Base-by-base conservation (phyloP, 2,797 vertebrate genomes). In the Pyrocephalus nanus region DNA sequence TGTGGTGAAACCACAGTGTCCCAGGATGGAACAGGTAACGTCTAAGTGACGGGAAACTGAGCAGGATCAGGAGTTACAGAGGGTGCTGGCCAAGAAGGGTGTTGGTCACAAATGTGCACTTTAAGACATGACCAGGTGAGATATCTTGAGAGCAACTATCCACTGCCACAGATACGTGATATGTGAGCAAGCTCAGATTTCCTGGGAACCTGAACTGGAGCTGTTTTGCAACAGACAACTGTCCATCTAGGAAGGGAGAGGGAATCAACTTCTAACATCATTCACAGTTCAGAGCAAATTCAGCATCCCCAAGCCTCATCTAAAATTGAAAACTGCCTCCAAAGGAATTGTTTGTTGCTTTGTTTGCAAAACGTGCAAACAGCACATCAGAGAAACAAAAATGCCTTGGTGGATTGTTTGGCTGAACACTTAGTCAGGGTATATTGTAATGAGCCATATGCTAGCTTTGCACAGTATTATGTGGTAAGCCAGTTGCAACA, bases 361-460 rank as follows among this genome's bases (percentile, higher is more conserved):
- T 96, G 96, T 94, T 96, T 95, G 93, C 91, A 97, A 87, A 96
- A 97, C 96, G 79, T 81, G 90, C 92, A 96, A 86, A 91, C 27
- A 54, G 95, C 88, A 95, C 96, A 95, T 91, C 94, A 95, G 95
- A 97, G 97, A 89, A 94, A 93, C 85, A 93, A 95, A 96, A 93
- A 86, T 95, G 91, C 94, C 95, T 91, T 66, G 55, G 95, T 92
- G 90, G 80, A 80, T 96, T 95, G 92, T 93, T 95, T 93, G 95
- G 92, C 95, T 88, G 92, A 92, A 78, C 65, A 93, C 86, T 95
- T 96, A 92, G 90, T 95, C 88, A 90, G 94, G 76, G 64, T 94
- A 53, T 90, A 96, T 79, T 92, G 87, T 96, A 95, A 97, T 96
- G 93, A 96, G 95, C 96, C 97, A 96, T 96, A 97, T 95, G 95